Percentiles rank a stretch among this genome's conserved stretches.
phyloP scores from a whole-genome alignment of 2,888 invertebrate genomes.

The Cephus spinipes region DNA sequence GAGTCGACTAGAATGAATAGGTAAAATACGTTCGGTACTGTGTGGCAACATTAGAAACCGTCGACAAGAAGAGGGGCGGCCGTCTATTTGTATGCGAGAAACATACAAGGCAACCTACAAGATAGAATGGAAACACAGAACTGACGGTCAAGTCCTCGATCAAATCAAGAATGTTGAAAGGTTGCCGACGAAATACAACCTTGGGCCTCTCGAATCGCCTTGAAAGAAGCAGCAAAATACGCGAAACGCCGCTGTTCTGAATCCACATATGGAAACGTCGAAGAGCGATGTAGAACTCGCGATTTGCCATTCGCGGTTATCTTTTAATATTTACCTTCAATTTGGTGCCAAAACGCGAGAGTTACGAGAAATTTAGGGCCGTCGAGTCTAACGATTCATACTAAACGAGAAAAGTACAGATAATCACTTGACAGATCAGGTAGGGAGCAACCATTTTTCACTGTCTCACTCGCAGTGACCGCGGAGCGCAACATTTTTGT shows the following conservation, averaged over 20 bases:
- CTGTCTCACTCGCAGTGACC: slow-evolving; percentile 29
- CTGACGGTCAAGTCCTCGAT: slow-evolving; percentile 11
- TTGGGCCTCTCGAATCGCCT: slow-evolving; percentile 46
- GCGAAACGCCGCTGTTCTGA: slow-evolving; percentile 25
- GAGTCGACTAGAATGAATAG: not conserved
- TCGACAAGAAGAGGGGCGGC: slow-evolving; percentile 7
- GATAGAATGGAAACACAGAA: slow-evolving; percentile 29
- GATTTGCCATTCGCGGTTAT: slow-evolving; percentile 4
- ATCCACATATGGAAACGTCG: slow-evolving; percentile 44
- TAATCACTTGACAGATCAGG: slow-evolving; percentile 51
- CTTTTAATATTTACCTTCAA: slow-evolving; percentile 39
- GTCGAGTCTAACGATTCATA: slow-evolving; percentile 38
- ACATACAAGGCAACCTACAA: slow-evolving; percentile 24
- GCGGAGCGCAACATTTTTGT: slow-evolving; percentile 29
- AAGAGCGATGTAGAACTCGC: not conserved
- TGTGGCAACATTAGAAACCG: slow-evolving; percentile 24
- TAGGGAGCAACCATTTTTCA: slow-evolving; percentile 52
- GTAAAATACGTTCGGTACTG: not conserved
- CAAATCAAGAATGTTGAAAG: slow-evolving; percentile 24
- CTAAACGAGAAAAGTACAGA: slow-evolving; percentile 33
- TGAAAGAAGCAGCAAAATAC: slow-evolving; percentile 34
- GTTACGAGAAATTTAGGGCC: slow-evolving; percentile 42
- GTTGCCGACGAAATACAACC: slow-evolving; percentile 46
- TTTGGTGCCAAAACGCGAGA: slow-evolving; percentile 37
- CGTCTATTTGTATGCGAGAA: slow-evolving; percentile 25